Evolutionary conservation across 1,140 invertebrate species (phyloP), one percentile per base, ranked within the genome.

Genomic region (Papilio helenus): DNA sequence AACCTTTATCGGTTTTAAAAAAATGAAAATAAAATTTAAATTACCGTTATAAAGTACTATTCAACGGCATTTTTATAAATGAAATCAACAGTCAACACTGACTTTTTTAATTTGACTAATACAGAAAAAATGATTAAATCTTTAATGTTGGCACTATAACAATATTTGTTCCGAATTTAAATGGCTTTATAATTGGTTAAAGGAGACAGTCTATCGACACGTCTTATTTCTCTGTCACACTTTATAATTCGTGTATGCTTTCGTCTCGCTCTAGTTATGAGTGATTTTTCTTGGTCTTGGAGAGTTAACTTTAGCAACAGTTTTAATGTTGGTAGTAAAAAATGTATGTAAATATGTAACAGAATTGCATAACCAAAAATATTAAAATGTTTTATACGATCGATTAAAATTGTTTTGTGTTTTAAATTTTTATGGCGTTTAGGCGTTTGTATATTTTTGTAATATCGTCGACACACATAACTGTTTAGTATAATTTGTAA

Each of bases 241-340:
- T n/a, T 18, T 2, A 8, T 58, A 8, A 8, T 9, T 58, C 55
- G 7, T 23, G 55, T 58, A 58, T 58, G 51, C 55, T 7, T 58
- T 58, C 8, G 55, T 58, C 55, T 61, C 23, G 0, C 23, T 61
- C 58, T 18, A 16, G 7, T 29, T 7, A 8, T 12, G 10, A 12
- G 58, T 61, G 55, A 20, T 55, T 58, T 20, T 23, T 23, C 8
- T 58, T 58, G 55, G 2, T n/a, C 20, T 58, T 58, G 8, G 55
- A 10, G 8, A 20, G n/a, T 23, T 23, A 55, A 20, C 55, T 58
- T 23, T 46, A 46, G 44, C 2, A 51, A 49, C n/a, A 55, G 51
- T 58, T 58, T 20, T n/a, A 58, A 58, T 58, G n/a, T 55, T 55
- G 10, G 55, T 58, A 61, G 10, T 26, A 61, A 61, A n/a, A 61